Evolutionary conservation across 2,113 vertebrate species (phyloP).

Genomic region (Bos indicus): DNA sequence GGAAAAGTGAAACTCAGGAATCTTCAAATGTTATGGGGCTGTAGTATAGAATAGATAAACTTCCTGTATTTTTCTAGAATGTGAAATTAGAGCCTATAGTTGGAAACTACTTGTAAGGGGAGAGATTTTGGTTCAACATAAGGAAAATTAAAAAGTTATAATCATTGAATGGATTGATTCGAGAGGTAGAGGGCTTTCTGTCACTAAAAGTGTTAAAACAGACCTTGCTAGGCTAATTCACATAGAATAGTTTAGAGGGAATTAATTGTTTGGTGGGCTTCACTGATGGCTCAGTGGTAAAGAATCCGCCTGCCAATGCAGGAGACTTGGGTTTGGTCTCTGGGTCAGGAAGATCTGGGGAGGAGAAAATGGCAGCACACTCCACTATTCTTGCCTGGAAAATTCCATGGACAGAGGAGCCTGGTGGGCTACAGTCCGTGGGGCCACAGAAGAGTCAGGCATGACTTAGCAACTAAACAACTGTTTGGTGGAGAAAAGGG

Average conservation of each 20-base stretch:
- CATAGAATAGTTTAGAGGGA: background rate
- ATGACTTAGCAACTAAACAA: background rate
- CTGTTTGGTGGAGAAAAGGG: slow-evolving; percentile 23
- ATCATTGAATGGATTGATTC: background rate
- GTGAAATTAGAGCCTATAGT: background rate
- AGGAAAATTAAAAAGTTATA: background rate
- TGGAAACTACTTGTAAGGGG: background rate
- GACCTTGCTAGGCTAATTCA: background rate
- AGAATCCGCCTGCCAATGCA: background rate
- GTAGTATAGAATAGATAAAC: background rate
- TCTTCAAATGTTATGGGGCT: slow-evolving; percentile 3
- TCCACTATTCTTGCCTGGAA: background rate
- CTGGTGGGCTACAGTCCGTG: background rate
- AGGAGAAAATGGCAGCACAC: background rate
- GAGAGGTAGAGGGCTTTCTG: background rate
- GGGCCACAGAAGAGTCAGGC: background rate
- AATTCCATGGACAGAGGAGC: background rate
- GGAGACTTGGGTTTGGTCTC: background rate
- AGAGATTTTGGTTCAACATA: slow-evolving; percentile 19
- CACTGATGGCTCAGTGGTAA: background rate
- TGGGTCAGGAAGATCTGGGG: background rate
- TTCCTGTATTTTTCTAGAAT: slow-evolving; percentile 20
- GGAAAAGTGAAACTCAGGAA: background rate
- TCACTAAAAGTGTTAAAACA: slow-evolving; percentile 31
- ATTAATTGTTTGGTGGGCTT: background rate